phyloP scores from a whole-genome alignment of 2,888 invertebrate genomes.

The Coelopa pilipes region DNA sequence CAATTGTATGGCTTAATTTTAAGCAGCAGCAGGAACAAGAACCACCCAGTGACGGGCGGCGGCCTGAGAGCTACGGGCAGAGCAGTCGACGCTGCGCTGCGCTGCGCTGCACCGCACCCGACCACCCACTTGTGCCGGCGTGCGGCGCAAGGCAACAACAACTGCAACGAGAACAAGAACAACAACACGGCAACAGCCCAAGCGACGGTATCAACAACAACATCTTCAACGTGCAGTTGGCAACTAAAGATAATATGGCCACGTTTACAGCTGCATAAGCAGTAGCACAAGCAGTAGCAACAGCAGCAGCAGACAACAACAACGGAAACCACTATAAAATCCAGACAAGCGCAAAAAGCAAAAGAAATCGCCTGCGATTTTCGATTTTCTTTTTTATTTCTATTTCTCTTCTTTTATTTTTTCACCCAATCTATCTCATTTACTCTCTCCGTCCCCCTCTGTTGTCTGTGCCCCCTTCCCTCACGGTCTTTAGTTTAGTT shows the following conservation, averaged over 20 bases:
- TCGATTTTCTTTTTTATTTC: not conserved
- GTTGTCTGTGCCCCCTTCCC: not conserved
- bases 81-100: not conserved
- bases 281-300: no score
- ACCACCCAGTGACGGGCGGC: not conserved
- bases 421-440: not conserved
- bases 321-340: conserved; percentile 10
- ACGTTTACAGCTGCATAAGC: not conserved
- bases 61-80: not conserved
- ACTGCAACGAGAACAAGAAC: conserved; percentile 1
- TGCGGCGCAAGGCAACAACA: conserved; percentile 13
- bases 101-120: not conserved
- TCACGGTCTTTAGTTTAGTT: not conserved
- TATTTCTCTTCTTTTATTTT: not conserved
- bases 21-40: conserved; percentile 9
- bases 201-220: no score
- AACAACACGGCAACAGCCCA: not conserved
- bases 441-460: not conserved
- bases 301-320: not conserved
- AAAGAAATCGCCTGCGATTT: conserved; percentile 12
- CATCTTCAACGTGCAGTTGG: conserved; percentile 8
- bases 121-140: conserved; percentile 14
- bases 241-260: conserved; percentile 13
- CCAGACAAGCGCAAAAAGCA: conserved; percentile 17
- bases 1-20: conserved; percentile 27